Conservation (phyloP, 2,888 invertebrate genomes). For the Blastobasis lacticolella region DNA sequence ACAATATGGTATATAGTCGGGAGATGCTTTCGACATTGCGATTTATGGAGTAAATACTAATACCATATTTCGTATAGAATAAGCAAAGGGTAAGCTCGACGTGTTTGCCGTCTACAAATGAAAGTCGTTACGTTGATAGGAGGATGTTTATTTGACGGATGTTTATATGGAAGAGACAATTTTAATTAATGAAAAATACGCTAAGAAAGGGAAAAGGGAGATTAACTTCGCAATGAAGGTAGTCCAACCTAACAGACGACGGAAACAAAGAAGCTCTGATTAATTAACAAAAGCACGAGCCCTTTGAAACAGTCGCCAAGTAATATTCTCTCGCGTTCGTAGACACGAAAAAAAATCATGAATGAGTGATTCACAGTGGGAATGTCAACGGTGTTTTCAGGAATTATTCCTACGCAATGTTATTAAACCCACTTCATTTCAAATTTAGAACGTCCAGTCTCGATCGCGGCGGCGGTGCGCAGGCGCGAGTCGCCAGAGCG, state of each 20-base stretch:
- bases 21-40: too few species aligned
- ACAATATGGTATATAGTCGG: too few species aligned
- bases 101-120: neutral
- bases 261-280: neutral
- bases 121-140: too few species aligned
- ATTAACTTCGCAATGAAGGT: too few species aligned
- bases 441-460: constrained; percentile 68
- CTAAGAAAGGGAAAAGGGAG: too few species aligned
- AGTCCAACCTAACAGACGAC: too few species aligned
- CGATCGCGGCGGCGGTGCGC: constrained; percentile 51
- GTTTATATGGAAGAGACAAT: too few species aligned
- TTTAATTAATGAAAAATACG: too few species aligned
- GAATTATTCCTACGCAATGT: constrained; percentile 58
- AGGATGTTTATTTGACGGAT: too few species aligned
- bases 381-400: constrained; percentile 23
- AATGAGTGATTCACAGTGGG: constrained; percentile 40
- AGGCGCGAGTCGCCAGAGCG: constrained; percentile 25
- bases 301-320: neutral
- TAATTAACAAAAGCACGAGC: neutral
- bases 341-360: constrained; percentile 27
- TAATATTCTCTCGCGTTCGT: neutral
- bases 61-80: too few species aligned
- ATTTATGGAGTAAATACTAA: too few species aligned
- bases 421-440: constrained; percentile 67
- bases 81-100: neutral